Evolutionary conservation across 2,797 vertebrate genomes (phyloP), one percentile per base, ranked within the genome.

Genomic region (Basileuterus tristriatus): DNA sequence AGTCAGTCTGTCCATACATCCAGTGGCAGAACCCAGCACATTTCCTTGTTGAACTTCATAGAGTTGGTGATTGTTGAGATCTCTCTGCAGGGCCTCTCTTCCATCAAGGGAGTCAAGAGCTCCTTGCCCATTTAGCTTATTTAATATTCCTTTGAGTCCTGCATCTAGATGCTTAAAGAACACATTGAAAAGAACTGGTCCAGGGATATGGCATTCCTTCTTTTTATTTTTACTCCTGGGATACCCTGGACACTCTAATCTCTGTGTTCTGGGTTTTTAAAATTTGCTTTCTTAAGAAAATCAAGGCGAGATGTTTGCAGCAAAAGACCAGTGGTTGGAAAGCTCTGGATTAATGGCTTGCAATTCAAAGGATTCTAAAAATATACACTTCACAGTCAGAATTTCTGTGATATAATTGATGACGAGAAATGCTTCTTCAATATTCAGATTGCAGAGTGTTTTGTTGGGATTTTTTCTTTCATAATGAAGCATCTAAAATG

Each of bases 61-160:
- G 17, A 11, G 18, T 11, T 30, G n/a, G 17, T 58, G 56, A 39
- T 37, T 76, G 44, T 32, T 22, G 24, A 32, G 26, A 12, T 46
- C 21, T 39, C 37, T 58, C 55, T 75, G 32, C 41, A 49, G 36
- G 9, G 63, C 12, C 74, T 75, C 17, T 67, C 37, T 70, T 52
- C 29, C 15, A 15, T 26, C 5, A 5, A 58, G 24, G 29, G n/a
- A 58, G 20, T 63, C 0, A 0, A 50, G 56, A 70, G 37, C 39
- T 77, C 50, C 24, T 89, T 1, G 0, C 15, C 11, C 11, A 3
- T 44, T 34, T 39, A 32, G 7, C 19, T 17, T 39, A 10, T 26
- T 27, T 21, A 12, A 5, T 8, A n/a, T 64, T 68, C 29, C 15
- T 52, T 50, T 64, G 71, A 58, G 32, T 55, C 53, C 41, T 70